A percentile compares a stretch with the other conserved stretches of the same genome.
Evolutionary conservation across 2,797 vertebrate species (phyloP).

Genomic region (Phrynocephalus forsythii): DNA sequence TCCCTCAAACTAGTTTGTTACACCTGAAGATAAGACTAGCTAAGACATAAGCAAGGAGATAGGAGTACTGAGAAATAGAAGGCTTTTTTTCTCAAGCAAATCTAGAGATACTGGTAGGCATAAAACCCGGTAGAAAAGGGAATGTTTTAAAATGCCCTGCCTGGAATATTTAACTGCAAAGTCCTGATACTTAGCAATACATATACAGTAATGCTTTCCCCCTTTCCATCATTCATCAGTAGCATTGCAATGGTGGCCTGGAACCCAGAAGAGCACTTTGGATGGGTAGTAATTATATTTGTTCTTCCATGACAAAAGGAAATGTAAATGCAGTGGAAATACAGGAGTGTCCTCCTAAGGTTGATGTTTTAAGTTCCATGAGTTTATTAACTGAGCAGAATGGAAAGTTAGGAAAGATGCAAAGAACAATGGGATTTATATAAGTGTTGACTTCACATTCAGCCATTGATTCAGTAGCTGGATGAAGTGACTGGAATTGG

Average conservation of each 20-base stretch:
- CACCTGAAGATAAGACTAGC: slow-evolving; percentile 34
- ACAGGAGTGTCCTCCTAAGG: background rate
- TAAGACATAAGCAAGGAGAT: background rate
- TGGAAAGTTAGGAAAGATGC: background rate
- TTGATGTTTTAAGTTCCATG: background rate
- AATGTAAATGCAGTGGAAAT: slow-evolving; percentile 18
- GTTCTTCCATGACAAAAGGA: slow-evolving; percentile 29
- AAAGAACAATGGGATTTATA: too few species aligned
- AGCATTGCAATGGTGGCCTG: background rate
- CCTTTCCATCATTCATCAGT: background rate
- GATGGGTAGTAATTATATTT: slow-evolving; percentile 6
- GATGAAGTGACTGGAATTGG: too few species aligned
- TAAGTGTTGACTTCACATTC: too few species aligned
- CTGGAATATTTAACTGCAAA: slow-evolving; percentile 22
- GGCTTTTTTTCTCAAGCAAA: slow-evolving; percentile 31
- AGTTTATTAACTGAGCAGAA: background rate
- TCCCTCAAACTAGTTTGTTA: background rate
- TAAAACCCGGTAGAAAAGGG: background rate
- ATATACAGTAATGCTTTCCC: slow-evolving; percentile 5
- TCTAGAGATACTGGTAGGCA: background rate
- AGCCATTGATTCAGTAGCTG: too few species aligned
- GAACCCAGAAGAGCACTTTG: background rate
- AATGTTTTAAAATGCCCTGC: slow-evolving; percentile 14
- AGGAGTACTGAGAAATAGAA: background rate
- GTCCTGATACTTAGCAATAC: background rate